Percentiles rank a stretch among this genome's conserved stretches.
Conservation (phyloP, 2,888 invertebrate genomes). For the Andrena trimmerana region DNA sequence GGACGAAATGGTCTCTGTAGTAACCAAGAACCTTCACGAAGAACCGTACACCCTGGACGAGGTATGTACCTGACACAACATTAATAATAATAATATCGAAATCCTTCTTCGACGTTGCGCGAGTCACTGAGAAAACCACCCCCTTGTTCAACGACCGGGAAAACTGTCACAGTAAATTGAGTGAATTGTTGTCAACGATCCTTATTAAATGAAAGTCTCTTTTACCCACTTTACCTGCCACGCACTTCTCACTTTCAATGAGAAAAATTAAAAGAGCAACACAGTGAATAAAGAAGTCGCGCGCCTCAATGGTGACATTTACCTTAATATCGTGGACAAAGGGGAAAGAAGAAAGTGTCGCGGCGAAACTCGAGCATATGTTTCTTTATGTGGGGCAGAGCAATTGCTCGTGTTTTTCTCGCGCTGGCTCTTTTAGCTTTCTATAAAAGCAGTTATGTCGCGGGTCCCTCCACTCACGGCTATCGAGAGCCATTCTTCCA, state of each 20-base stretch:
- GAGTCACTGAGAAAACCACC: background rate
- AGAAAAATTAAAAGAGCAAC: no score
- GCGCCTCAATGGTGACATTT: no score
- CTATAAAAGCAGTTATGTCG: background rate
- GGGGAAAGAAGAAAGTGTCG: no score
- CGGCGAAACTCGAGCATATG: no score
- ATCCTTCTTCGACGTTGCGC: background rate
- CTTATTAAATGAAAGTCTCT: no score
- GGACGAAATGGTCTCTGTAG: slow-evolving; percentile 90
- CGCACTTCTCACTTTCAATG: no score
- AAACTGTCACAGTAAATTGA: background rate
- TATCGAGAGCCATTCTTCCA: slow-evolving; percentile 2
- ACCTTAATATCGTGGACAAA: no score
- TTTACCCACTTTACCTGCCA: no score
- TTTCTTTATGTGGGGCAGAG: no score
- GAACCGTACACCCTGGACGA: slow-evolving; percentile 90
- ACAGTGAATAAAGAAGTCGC: no score
- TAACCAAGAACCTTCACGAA: slow-evolving; percentile 88
- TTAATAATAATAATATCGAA: slow-evolving; percentile 27
- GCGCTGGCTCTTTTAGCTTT: background rate
- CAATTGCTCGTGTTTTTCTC: background rate
- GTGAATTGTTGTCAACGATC: background rate
- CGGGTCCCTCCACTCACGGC: background rate
- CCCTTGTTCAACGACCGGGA: background rate
- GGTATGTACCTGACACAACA: slow-evolving; percentile 85